These are phyloP conservation scores for Trachurus trachurus DNA, from an alignment of 2,797 vertebrate genomes.

Conservation along the genomic window DNA sequence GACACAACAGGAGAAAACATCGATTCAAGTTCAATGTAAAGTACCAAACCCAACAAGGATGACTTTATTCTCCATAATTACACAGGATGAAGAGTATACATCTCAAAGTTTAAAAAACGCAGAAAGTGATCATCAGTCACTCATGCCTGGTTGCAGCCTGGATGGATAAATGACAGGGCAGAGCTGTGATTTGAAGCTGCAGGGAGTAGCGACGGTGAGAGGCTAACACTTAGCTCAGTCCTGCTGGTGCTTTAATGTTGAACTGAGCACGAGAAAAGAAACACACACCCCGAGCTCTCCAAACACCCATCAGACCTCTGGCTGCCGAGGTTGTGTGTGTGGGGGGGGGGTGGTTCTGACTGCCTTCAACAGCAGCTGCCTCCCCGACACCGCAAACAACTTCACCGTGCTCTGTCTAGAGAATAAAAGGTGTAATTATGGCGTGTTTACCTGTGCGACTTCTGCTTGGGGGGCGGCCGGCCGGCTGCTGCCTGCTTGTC, in stretches of 20 bases:
- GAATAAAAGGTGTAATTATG: slow-evolving; percentile 64
- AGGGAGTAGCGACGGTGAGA: slow-evolving; percentile 17
- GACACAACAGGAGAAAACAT: slow-evolving; percentile 57
- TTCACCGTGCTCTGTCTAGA: slow-evolving; percentile 27
- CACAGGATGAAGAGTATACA: slow-evolving; percentile 1
- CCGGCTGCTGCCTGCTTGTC: slow-evolving; percentile 85
- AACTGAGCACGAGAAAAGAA: slow-evolving; percentile 27
- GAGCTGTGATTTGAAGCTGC: slow-evolving; percentile 26
- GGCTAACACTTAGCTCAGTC: slow-evolving; percentile 45
- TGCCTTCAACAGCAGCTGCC: slow-evolving; percentile 40
- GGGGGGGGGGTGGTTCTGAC: slow-evolving; percentile 12
- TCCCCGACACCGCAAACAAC: slow-evolving; percentile 18
- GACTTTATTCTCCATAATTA: slow-evolving; percentile 16
- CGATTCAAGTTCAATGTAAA: slow-evolving; percentile 19
- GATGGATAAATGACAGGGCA: slow-evolving; percentile 25
- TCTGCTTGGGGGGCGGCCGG: slow-evolving; percentile 78
- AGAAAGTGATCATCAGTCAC: background rate
- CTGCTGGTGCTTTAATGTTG: slow-evolving; percentile 47
- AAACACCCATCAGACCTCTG: slow-evolving; percentile 49
- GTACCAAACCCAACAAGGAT: background rate
- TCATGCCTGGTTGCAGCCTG: slow-evolving; percentile 23
- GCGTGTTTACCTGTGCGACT: slow-evolving; percentile 84
- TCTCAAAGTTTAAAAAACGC: background rate
- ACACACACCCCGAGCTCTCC: slow-evolving; percentile 24
- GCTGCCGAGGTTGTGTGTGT: slow-evolving; percentile 11